phyloP scores from a whole-genome alignment of 1,140 invertebrate genomes.

The Meloidogyne exigua region DNA sequence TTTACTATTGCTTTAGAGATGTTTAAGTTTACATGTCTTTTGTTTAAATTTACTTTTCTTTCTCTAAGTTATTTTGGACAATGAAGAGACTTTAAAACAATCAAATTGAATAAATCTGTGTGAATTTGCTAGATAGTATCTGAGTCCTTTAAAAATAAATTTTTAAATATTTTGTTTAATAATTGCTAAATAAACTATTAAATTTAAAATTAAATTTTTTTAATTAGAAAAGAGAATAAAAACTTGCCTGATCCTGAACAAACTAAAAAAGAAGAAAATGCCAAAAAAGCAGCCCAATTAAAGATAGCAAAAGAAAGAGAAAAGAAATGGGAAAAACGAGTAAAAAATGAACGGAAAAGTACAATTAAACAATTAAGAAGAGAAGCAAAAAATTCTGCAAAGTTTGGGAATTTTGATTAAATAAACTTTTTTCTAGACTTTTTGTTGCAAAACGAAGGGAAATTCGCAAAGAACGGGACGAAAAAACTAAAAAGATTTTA shows the following conservation, averaged over 20 bases:
- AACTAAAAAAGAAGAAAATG: slow-evolving; percentile 12
- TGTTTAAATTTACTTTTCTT: too few relatives aligned
- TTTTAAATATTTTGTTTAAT: too few relatives aligned
- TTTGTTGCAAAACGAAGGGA: slow-evolving; percentile 22
- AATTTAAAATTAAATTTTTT: too few relatives aligned
- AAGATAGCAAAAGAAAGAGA: slow-evolving; percentile 16
- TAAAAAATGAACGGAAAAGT: slow-evolving; percentile 27
- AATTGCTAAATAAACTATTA: too few relatives aligned
- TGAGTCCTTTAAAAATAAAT: too few relatives aligned
- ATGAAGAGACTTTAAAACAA: too few relatives aligned
- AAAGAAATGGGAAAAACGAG: slow-evolving; percentile 27
- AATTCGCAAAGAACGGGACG: slow-evolving; percentile 23
- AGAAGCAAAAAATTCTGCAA: slow-evolving; percentile 32
- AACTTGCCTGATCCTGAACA: not conserved
- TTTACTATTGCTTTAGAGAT: too few relatives aligned
- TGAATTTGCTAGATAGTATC: too few relatives aligned
- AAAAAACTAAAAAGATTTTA: slow-evolving; percentile 38
- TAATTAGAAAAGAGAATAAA: not conserved
- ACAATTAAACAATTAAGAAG: slow-evolving; percentile 34
- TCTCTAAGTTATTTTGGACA: too few relatives aligned
- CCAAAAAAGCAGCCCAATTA: not conserved
- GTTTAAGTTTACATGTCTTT: too few relatives aligned
- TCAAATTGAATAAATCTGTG: too few relatives aligned
- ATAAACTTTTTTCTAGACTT: not conserved
- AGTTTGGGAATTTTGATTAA: not conserved